Conservation (phyloP, 2,113 vertebrate species). For the Pipa parva region DNA sequence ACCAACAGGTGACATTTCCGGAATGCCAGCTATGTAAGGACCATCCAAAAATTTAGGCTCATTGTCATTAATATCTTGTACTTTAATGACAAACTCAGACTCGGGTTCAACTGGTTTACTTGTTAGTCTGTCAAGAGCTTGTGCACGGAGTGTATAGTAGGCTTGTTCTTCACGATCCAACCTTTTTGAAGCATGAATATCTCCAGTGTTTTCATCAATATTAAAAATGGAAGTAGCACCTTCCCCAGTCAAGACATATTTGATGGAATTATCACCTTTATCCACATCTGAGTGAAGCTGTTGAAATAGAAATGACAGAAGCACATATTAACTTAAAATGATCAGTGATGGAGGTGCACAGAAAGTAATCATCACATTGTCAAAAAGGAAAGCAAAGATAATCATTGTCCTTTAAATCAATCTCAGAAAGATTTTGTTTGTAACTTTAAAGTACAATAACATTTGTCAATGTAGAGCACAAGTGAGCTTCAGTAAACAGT, state of each 20-base stretch:
- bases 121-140: slow-evolving; percentile 83
- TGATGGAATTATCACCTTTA: slow-evolving; percentile 90
- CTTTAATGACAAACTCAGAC: slow-evolving; percentile 93
- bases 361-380: slow-evolving; percentile 53
- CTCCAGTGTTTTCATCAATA: slow-evolving; percentile 95
- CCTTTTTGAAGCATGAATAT: slow-evolving; percentile 93
- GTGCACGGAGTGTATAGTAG: slow-evolving; percentile 88
- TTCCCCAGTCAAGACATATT: slow-evolving; percentile 91
- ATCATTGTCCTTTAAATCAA: slow-evolving; percentile 53
- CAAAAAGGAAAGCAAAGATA: slow-evolving; percentile 43
- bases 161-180: slow-evolving; percentile 92
- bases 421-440: slow-evolving; percentile 40
- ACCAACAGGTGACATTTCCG: slow-evolving; percentile 96
- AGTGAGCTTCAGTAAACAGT: slow-evolving; percentile 1
- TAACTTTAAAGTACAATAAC: slow-evolving; percentile 27
- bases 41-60: slow-evolving; percentile 93
- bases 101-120: slow-evolving; percentile 84
- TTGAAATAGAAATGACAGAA: slow-evolving; percentile 66
- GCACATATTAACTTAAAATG: slow-evolving; percentile 65
- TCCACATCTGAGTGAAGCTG: slow-evolving; percentile 97
- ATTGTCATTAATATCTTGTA: slow-evolving; percentile 97
- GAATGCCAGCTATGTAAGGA: slow-evolving; percentile 84
- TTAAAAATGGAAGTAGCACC: slow-evolving; percentile 95
- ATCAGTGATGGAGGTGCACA: slow-evolving; percentile 53
- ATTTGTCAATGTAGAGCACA: too few species aligned